Percentiles rank a stretch among this genome's conserved stretches.
phyloP scores from a whole-genome alignment of 2,888 invertebrate genomes.

The Emmelina monodactyla region DNA sequence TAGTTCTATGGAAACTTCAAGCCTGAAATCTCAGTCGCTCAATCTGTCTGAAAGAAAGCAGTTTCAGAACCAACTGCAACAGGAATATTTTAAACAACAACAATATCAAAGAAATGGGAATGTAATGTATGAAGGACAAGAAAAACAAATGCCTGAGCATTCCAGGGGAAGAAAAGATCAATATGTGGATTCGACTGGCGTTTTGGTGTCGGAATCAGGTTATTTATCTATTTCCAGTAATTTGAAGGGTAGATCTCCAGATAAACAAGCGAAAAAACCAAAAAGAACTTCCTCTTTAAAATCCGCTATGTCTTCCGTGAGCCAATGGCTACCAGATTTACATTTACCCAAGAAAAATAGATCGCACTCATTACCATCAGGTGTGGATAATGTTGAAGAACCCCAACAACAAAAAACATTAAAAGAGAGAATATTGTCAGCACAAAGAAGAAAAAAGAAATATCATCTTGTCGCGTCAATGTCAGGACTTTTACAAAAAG shows the following conservation, averaged over 20 bases:
- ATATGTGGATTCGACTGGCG: conserved; percentile 45
- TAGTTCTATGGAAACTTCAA: conserved; percentile 67
- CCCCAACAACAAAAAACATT: conserved; percentile 53
- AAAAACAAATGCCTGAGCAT: conserved; percentile 38
- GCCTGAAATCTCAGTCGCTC: conserved; percentile 65
- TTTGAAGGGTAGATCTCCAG: conserved; percentile 57
- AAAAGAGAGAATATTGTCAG: conserved; percentile 53
- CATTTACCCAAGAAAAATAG: conserved; percentile 80
- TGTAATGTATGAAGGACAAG: conserved; percentile 42
- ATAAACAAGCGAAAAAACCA: conserved; percentile 71
- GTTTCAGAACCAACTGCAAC: conserved; percentile 61
- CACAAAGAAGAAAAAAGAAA: conserved; percentile 75
- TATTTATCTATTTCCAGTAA: conserved; percentile 79
- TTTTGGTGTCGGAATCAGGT: conserved; percentile 81
- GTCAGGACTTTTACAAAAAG: conserved; percentile 85
- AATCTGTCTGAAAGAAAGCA: conserved; percentile 63
- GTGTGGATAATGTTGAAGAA: conserved; percentile 66
- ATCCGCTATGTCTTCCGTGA: conserved; percentile 82
- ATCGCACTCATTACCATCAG: conserved; percentile 83
- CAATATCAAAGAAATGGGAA: conserved; percentile 61
- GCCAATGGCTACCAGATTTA: conserved; percentile 81
- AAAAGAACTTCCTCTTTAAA: conserved; percentile 78
- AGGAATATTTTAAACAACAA: conserved; percentile 61
- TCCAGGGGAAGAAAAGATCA: conserved; percentile 46
- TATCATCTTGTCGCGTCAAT: conserved; percentile 83